These are phyloP conservation scores for Decapterus maruadsi DNA, from an alignment of 2,797 vertebrate species.

Conservation along the genomic window DNA sequence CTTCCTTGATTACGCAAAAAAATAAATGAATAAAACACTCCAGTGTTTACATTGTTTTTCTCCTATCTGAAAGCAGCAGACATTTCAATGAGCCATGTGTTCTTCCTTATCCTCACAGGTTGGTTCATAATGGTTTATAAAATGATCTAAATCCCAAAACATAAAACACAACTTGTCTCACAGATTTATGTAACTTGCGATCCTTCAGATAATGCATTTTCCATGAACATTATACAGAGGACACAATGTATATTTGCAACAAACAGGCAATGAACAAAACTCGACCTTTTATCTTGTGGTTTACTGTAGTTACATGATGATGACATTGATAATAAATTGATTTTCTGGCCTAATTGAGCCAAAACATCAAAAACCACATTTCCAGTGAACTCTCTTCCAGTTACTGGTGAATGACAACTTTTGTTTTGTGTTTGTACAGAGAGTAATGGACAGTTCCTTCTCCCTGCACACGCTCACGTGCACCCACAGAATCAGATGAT, in stretches of 20 bases:
- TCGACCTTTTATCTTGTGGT: conserved; percentile 15
- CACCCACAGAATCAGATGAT: conserved; percentile 60
- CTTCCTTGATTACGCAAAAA: neutral
- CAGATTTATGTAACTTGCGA: neutral
- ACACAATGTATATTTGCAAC: no score
- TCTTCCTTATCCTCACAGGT: no score
- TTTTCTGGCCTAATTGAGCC: conserved; percentile 11
- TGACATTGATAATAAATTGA: neutral
- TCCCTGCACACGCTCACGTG: conserved; percentile 34
- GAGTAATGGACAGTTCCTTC: neutral
- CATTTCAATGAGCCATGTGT: neutral
- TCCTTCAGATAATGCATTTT: neutral
- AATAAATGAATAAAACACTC: neutral
- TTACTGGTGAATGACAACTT: conserved; percentile 23
- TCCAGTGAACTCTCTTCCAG: conserved; percentile 17
- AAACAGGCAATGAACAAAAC: neutral
- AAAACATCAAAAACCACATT: neutral
- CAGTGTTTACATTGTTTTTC: neutral
- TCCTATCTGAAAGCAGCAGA: neutral
- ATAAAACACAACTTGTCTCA: neutral
- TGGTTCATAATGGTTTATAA: neutral
- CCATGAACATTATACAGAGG: neutral
- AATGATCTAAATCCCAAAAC: neutral
- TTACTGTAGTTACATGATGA: neutral
- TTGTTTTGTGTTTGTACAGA: conserved; percentile 21